Evolutionary conservation across 2,797 vertebrate genomes (phyloP).

Genomic region (Otolemur crassicaudatus): DNA sequence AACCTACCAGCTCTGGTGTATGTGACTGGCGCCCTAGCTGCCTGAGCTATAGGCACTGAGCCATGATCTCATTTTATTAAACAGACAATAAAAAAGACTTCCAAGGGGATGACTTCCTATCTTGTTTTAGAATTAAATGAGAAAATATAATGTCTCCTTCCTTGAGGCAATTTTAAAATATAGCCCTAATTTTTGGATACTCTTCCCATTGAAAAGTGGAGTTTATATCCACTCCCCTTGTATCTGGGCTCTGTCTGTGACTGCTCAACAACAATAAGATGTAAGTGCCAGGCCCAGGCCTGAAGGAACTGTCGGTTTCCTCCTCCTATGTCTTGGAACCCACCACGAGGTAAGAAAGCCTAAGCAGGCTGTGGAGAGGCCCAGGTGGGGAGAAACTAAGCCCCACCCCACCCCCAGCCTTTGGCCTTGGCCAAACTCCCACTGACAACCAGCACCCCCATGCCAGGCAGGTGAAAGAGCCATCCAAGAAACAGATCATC

Average conservation of each 20-base stretch:
- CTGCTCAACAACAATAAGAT: not conserved
- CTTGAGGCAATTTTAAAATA: not conserved
- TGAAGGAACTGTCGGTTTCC: not conserved
- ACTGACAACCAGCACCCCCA: not conserved
- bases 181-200: not conserved
- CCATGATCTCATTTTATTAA: not conserved
- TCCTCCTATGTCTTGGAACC: not conserved
- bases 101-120: not conserved
- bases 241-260: not conserved
- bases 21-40: too few relatives aligned
- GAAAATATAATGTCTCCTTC: not conserved
- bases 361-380: not conserved
- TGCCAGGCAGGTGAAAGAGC: not conserved
- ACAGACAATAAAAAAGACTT: not conserved
- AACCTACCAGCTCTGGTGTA: too few relatives aligned
- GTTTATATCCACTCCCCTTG: too few relatives aligned
- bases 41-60: too few relatives aligned
- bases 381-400: not conserved
- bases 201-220: not conserved
- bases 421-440: not conserved
- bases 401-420: not conserved
- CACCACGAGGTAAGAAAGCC: not conserved
- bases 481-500: not conserved
- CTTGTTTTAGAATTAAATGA: not conserved
- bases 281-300: not conserved